Percentiles rank a stretch among this genome's conserved stretches.
phyloP scores from a whole-genome alignment of 2,113 vertebrate genomes.

The Cervus canadensis region DNA sequence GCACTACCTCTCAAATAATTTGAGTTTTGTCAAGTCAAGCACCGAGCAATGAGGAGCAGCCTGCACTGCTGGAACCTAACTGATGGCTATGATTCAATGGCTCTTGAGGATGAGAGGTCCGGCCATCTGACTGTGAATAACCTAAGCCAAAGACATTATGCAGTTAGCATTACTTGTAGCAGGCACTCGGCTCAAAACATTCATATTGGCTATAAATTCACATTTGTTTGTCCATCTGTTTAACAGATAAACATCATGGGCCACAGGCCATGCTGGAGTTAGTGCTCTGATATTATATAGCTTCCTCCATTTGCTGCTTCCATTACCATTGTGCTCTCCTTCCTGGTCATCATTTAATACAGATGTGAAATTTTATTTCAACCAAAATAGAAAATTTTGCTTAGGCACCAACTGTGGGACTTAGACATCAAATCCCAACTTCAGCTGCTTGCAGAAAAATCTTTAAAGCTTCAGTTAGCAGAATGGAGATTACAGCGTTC shows the following conservation, averaged over 20 bases:
- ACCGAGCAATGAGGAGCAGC: neutral
- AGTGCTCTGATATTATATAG: neutral
- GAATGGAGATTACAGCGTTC: neutral
- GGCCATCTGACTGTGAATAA: neutral
- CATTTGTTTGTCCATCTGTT: neutral
- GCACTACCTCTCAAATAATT: neutral
- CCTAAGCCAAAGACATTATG: neutral
- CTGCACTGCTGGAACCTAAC: accelerated
- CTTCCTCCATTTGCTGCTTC: neutral
- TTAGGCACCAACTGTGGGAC: neutral
- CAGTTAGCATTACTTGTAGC: neutral
- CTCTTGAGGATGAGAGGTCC: neutral
- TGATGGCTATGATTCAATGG: neutral
- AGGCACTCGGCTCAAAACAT: neutral
- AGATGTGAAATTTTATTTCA: slow-evolving; percentile 35
- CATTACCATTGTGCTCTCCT: neutral
- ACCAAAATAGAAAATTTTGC: slow-evolving; percentile 8
- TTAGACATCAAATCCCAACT: slow-evolving; percentile 27
- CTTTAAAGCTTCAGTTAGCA: slow-evolving; percentile 10
- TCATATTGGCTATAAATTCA: neutral
- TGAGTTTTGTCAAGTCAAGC: neutral
- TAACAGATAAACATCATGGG: neutral
- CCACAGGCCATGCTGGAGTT: neutral
- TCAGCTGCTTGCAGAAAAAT: slow-evolving; percentile 17
- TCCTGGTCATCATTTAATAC: neutral